Evolutionary conservation across 2,113 vertebrate genomes (phyloP), one percentile per base, ranked within the genome.

Genomic region (Mesembrinibis cayennensis): DNA sequence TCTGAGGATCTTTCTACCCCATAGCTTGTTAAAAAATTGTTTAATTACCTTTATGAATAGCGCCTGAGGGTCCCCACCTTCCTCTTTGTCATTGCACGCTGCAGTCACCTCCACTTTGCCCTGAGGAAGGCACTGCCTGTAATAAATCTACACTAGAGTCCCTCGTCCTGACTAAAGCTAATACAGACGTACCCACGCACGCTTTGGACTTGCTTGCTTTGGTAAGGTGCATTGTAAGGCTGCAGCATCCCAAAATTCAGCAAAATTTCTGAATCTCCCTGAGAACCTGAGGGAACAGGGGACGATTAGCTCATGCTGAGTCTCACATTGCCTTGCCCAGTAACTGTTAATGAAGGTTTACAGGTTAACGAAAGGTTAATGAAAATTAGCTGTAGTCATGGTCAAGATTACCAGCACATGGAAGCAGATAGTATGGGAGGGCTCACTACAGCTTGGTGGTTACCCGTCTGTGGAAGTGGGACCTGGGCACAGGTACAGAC

Each of bases 121-220:
- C 52, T 6, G 6, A 7, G 65, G 65, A 55, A 66, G 61, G 34
- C 15, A 2, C 26, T 34, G 45, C 74, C 80, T 34, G 6, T 25
- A 30, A 14, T 13, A 49, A 47, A 78, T 6, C 40, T 8, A 7
- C 40, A 16, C 11, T 17, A 16, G 11, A 4, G 58, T 17, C 49
- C 47, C 42, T 11, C 1, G 3, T 21, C 52, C 19, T 11, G 21
- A 42, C 9, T 25, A 19, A 14, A 61, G 42, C 3, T 0, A 4
- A 25, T 1, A 10, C 11, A 10, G 18, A 53, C 1, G 5, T 4
- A 5, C 7, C 32, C 16, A 15, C 0, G 7, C 25, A 12, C 29
- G 16, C 16, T 29, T 11, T 1, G 12, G 42, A 13, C 21, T 29
- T 16, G 2, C 4, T 19, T 23, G 25, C 36, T 63, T 45, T 47